Evolutionary conservation across 2,113 vertebrate species (phyloP), one percentile per base, ranked within the genome.

Genomic region (Chrysemys picta): DNA sequence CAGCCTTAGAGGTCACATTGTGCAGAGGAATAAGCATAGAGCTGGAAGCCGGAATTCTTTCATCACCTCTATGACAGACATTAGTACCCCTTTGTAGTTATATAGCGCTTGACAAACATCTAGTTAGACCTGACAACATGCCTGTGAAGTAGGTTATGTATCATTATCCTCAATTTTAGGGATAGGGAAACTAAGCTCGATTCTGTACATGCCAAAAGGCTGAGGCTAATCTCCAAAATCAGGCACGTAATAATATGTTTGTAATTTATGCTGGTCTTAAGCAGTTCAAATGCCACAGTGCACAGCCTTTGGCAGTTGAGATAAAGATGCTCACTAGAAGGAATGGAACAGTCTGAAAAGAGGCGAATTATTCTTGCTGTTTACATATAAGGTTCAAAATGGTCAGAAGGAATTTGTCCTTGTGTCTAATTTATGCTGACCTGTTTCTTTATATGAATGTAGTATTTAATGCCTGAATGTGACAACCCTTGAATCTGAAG

Each of bases 361-460:
- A 57, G 19, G 47, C 79, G 21, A 81, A 80, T 85, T 82, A 75
- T 72, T 22, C 49, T 89, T 91, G 35, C 1, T 89, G n/a, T 81
- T 88, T 95, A 85, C 78, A 56, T 88, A 25, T 82, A 2, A 88
- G 85, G 69, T 86, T 89, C 79, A 89, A 92, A 91, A 95, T 83
- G 47, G 13, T 82, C 72, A 89, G 85, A 93, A 93, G 72, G 45
- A 80, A 87, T 72, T 6, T 81, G 35, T 89, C 87, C 27, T 38
- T 5, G 80, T 94, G 69, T 47, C 78, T 87, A 25, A 52, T 24
- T 65, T 59, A 45, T 27, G 27, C 52, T 94, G 87, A 47, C 24
- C 12, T 22, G 76, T 69, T 87, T 92, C 59, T 84, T 4, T 14
- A 6, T 0, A 0, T 75, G 52, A 72, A 78, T 59, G 50, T 10